Evolutionary conservation across 2,888 invertebrate genomes (phyloP).

Genomic region (Leptinotarsa peninsularis): DNA sequence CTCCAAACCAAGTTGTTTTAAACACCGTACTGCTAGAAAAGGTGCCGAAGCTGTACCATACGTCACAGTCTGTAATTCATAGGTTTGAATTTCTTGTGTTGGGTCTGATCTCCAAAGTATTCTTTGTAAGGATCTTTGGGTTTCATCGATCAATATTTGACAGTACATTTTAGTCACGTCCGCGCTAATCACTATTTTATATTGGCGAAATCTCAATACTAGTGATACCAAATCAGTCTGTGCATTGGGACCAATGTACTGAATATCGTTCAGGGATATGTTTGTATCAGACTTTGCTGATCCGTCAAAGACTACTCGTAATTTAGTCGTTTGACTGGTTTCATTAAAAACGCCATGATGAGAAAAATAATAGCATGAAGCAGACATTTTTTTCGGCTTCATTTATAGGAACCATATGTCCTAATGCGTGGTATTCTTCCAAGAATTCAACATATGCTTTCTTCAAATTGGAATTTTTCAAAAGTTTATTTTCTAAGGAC

Average conservation of each 20-base stretch:
- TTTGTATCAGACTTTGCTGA: neutral
- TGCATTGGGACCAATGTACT: constrained; percentile 6
- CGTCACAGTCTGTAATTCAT: constrained; percentile 33
- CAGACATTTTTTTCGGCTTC: neutral
- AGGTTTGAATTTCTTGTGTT: neutral
- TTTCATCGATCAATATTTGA: neutral
- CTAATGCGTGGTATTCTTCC: neutral
- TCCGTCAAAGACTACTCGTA: constrained; percentile 3
- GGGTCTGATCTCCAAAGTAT: constrained; percentile 7
- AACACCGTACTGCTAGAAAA: constrained; percentile 33
- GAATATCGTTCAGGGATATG: constrained; percentile 4
- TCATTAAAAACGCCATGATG: neutral
- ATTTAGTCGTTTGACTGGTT: neutral
- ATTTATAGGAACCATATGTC: neutral
- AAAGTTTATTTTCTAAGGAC: neutral
- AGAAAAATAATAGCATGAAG: neutral
- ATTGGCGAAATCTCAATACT: constrained; percentile 1
- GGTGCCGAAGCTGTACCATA: constrained; percentile 33
- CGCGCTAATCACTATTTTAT: neutral
- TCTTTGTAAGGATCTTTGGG: constrained; percentile 6
- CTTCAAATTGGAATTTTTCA: neutral
- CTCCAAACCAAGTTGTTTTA: constrained; percentile 28
- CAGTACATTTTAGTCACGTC: constrained; percentile 7
- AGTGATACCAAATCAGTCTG: constrained; percentile 2
- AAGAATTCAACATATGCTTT: neutral